phyloP scores from a whole-genome alignment of 2,113 vertebrate species.

The Nematolebias whitei region DNA sequence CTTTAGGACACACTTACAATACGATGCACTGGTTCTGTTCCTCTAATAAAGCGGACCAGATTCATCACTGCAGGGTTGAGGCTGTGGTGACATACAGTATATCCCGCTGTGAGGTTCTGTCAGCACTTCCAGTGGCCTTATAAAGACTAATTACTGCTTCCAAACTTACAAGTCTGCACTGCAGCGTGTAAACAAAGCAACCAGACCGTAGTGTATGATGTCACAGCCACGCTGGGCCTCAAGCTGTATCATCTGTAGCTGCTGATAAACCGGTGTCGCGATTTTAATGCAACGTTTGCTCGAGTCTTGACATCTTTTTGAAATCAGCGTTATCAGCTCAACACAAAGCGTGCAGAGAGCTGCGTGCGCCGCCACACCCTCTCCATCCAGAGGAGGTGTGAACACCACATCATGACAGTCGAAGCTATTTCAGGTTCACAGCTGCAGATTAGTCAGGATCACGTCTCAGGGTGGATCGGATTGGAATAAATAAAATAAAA shows the following conservation, averaged over 20 bases:
- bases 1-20: conserved; percentile 46
- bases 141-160: conserved; percentile 35
- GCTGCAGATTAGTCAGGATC: conserved; percentile 17
- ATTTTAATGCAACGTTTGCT: conserved; percentile 32
- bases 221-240: conserved; percentile 39
- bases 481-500: background rate
- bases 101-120: conserved; percentile 16
- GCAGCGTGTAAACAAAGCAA: conserved; percentile 35
- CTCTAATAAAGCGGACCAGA: conserved; percentile 21
- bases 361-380: conserved; percentile 13
- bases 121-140: conserved; percentile 7
- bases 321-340: conserved; percentile 46
- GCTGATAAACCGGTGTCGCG: conserved; percentile 37
- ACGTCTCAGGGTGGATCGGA: background rate
- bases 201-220: conserved; percentile 48
- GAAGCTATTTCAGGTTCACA: conserved; percentile 18
- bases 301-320: no score
- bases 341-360: conserved; percentile 38
- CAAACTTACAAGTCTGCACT: conserved; percentile 27
- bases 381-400: background rate
- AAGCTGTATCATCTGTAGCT: conserved; percentile 45
- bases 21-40: conserved; percentile 39
- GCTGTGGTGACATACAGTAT: background rate
- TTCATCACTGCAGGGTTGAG: conserved; percentile 20
- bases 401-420: conserved; percentile 22